Base-by-base conservation (phyloP, 2,797 vertebrate genomes). In the Danio aesculapii region DNA sequence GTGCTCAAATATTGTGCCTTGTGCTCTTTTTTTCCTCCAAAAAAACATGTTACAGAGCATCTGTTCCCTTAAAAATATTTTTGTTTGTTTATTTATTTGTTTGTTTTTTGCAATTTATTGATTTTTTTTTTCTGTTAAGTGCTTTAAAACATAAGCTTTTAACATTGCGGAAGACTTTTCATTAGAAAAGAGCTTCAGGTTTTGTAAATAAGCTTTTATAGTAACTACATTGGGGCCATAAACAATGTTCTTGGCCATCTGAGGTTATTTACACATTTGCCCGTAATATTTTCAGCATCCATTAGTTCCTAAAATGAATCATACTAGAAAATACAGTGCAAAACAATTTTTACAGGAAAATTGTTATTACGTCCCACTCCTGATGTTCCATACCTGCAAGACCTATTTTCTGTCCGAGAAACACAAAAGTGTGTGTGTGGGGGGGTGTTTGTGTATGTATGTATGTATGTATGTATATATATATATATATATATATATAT, bases 131-230 rank as follows among this genome's bases (percentile, higher is more conserved):
- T 12, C 5, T 46, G 3, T 17, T 47, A 19, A 30, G 19, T 16
- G 43, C 12, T 43, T n/a, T 53, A 21, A 10, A 47, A 19, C 44
- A 67, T 19, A 6, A 47, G 64, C 21, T 21, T 46, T 49, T 3
- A 44, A 41, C 69, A 57, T 14, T 44, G 13, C 41, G 30, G 0
- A 0, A 21, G 41, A 21, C 53, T 7, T 59, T 71, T 47, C 39
- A 47, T 39, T 62, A n/a, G 4, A 50, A 17, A 49, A 74, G 39
- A 10, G 10, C 14, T 61, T 14, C 4, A 10, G 9, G 1, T 62
- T 49, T 74, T 49, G 57, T 61, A n/a, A 61, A 13, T 11, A 62
- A 49, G 14, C 14, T 75, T 74, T 59, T 10, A 47, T 13, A 72
- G 8, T 19, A 13, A 19, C 57, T 14, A n/a, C 52, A 19, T 13